Evolutionary conservation across 2,113 vertebrate species (phyloP), one percentile per base, ranked within the genome.

Genomic region (Nyctereutes procyonoides): DNA sequence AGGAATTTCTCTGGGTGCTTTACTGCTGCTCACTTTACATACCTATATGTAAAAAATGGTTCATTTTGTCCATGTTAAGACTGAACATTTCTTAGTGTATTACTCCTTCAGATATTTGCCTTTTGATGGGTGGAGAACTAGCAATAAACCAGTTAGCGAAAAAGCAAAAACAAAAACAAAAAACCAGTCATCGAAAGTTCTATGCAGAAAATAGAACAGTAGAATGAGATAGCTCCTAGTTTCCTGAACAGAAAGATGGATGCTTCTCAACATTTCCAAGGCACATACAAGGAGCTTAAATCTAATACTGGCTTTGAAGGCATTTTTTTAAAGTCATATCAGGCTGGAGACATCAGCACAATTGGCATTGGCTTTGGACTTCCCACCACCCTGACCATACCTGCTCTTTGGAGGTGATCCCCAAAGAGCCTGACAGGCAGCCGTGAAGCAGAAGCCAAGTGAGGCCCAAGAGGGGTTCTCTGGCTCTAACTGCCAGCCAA

Each of bases 51-150:
- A 73, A 92, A 80, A 79, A 28, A 88, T 73, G 73, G 28, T 53
- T 73, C 55, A 63, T 1, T 30, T 43, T 84, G 24, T 51, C 55
- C 51, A n/a, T 5, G 5, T 26, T 35, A 43, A 76, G 67, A 76
- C 56, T n/a, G 32, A 81, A 24, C 1, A 24, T 94, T 94, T 88
- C 43, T 90, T 94, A 55, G 11, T 35, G 13, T n/a, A n/a, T 74
- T 77, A 84, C 38, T 90, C 65, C 85, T 90, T 79, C 67, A 80
- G 74, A 38, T 35, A 22, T 30, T 95, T 97, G n/a, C 30, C 32
- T 92, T 91, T 81, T 53, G 17, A 63, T 88, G 69, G 30, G 48
- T 55, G 80, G 83, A 84, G 38, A 48, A 8, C n/a, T 97, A 77
- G 15, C 24, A 3, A 4, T 48, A 67, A 73, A 77, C 51, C 58